These are phyloP conservation scores for Polypedilum vanderplanki DNA, from an alignment of 1,140 invertebrate genomes.

Conservation along the genomic window DNA sequence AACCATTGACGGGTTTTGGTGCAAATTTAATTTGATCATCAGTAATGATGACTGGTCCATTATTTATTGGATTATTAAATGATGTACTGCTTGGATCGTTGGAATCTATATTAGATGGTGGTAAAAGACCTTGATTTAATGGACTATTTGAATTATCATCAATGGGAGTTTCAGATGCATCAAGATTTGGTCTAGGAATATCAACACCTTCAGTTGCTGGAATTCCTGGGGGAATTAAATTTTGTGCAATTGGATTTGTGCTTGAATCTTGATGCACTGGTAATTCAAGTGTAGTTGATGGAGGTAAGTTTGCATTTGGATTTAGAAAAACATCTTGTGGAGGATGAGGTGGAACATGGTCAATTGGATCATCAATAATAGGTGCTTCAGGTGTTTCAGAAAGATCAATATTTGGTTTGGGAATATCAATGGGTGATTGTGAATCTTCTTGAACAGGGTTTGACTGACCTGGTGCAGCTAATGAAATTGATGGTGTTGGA, in stretches of 20 bases:
- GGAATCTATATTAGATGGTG: background rate
- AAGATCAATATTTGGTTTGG: background rate
- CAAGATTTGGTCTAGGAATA: background rate
- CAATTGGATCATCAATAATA: background rate
- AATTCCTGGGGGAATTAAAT: background rate
- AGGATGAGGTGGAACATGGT: background rate
- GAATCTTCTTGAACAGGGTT: background rate
- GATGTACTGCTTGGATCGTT: background rate
- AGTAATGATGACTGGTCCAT: slow-evolving; percentile 8
- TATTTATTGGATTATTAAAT: background rate
- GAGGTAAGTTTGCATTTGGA: background rate
- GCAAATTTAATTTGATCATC: slow-evolving; percentile 2
- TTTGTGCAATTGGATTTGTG: background rate
- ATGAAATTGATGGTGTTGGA: background rate
- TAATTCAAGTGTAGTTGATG: background rate
- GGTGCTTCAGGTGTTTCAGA: slow-evolving; percentile 3
- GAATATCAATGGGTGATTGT: slow-evolving; percentile 6
- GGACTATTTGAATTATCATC: background rate
- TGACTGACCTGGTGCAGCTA: background rate
- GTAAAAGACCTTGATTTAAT: slow-evolving; percentile 9
- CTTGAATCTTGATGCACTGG: background rate
- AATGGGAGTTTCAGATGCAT: background rate
- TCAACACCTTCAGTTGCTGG: background rate
- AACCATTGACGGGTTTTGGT: background rate
- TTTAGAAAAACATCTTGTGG: background rate